phyloP scores from a whole-genome alignment of 2,113 vertebrate species.

The Alligator mississippiensis region DNA sequence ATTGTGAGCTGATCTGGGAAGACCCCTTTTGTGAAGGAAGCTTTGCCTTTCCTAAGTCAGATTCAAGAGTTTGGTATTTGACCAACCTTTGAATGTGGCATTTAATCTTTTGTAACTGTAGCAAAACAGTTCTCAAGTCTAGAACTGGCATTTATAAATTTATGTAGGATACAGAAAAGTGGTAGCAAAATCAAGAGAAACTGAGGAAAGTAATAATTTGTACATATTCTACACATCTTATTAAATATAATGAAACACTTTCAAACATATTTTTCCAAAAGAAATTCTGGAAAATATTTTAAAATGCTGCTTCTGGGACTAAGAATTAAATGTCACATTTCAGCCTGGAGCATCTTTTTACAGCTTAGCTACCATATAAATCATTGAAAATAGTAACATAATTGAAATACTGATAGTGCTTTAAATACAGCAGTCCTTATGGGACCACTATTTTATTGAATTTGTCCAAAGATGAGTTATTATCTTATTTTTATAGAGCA shows the following conservation, averaged over 20 bases:
- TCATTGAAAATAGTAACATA: constrained; percentile 10
- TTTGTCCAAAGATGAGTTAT: neutral
- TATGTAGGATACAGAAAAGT: neutral
- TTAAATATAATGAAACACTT: neutral
- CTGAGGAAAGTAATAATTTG: neutral
- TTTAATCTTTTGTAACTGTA: rapidly evolving
- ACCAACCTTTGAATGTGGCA: rapidly evolving
- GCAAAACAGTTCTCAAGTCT: rapidly evolving
- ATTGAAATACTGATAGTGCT: neutral
- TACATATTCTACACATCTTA: neutral
- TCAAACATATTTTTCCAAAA: neutral
- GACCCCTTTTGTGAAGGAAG: neutral
- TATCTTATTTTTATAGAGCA: neutral
- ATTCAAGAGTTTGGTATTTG: neutral
- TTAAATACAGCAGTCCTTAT: constrained; percentile 20
- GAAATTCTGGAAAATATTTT: neutral
- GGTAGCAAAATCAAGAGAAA: neutral
- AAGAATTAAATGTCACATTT: neutral
- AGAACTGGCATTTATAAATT: neutral
- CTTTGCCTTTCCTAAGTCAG: rapidly evolving
- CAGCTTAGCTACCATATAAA: constrained; percentile 1
- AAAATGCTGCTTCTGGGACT: neutral
- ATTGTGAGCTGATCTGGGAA: rapidly evolving
- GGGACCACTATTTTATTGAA: neutral
- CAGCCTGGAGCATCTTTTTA: neutral